These are phyloP conservation scores for Pithys albifrons DNA, from an alignment of 2,113 vertebrate species.

Conservation along the genomic window DNA sequence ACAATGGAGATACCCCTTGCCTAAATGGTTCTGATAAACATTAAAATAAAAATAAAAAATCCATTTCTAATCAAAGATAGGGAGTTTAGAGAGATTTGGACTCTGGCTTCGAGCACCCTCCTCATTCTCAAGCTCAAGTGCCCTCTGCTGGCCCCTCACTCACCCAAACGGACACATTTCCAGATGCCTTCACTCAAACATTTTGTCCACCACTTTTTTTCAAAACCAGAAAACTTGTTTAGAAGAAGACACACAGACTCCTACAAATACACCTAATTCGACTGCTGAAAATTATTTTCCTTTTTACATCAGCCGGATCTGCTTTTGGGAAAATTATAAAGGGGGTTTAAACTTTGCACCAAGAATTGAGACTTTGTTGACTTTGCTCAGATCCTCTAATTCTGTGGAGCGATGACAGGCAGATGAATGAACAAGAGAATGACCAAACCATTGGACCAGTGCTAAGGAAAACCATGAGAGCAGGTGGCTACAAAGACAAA, in stretches of 20 bases:
- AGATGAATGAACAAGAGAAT: background rate
- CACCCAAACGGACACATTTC: slow-evolving; percentile 20
- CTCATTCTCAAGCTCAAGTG: slow-evolving; percentile 18
- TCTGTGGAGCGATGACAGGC: background rate
- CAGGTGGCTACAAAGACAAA: background rate
- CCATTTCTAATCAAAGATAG: slow-evolving; percentile 34
- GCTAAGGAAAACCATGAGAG: background rate
- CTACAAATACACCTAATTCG: background rate
- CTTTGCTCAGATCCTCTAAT: background rate
- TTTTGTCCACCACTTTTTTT: background rate
- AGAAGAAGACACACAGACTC: background rate
- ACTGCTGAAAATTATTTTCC: background rate
- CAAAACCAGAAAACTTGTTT: background rate
- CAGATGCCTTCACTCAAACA: slow-evolving; percentile 25
- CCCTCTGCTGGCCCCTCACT: slow-evolving; percentile 67
- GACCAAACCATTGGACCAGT: rapidly evolving
- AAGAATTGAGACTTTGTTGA: background rate
- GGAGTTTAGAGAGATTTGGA: background rate
- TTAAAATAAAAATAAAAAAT: background rate
- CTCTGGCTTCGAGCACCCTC: slow-evolving; percentile 19
- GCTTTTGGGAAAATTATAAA: background rate
- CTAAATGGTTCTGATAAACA: slow-evolving; percentile 14
- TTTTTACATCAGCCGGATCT: background rate
- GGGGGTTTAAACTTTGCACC: background rate
- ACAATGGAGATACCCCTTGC: slow-evolving; percentile 2